A percentile compares a stretch with the other conserved stretches of the same genome.
These are phyloP conservation scores for Gila orcuttii DNA, from an alignment of 2,113 vertebrate species.

Conservation along the genomic window DNA sequence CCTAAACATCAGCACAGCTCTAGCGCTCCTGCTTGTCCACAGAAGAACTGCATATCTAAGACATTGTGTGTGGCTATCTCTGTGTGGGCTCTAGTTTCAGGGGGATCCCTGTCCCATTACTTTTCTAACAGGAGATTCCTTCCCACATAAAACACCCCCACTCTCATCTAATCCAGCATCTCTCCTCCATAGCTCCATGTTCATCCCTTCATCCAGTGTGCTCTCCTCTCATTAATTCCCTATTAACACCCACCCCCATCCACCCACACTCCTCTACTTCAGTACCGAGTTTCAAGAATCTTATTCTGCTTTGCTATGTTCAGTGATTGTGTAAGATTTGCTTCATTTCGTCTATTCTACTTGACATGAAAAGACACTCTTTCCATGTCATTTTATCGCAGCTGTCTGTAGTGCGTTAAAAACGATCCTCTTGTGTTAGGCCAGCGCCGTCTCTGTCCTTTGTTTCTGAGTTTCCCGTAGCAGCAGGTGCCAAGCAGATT, in stretches of 20 bases:
- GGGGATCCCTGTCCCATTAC: conserved; percentile 63
- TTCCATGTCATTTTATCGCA: conserved; percentile 69
- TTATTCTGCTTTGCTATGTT: conserved; percentile 59
- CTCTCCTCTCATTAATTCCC: conserved; percentile 75
- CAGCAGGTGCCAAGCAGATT: conserved; percentile 65
- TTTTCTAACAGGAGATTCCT: conserved; percentile 62
- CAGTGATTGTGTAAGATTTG: conserved; percentile 51
- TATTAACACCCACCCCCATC: conserved; percentile 72
- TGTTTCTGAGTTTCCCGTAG: conserved; percentile 54
- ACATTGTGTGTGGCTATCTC: conserved; percentile 9
- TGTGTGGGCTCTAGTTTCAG: conserved; percentile 63
- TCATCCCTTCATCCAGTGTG: conserved; percentile 50
- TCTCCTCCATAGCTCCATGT: conserved; percentile 47
- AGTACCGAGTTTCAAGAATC: conserved; percentile 69
- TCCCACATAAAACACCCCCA: conserved; percentile 55
- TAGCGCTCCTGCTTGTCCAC: conserved; percentile 7
- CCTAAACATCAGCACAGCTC: neutral
- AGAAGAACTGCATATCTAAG: conserved; percentile 18
- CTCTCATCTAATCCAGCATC: conserved; percentile 61
- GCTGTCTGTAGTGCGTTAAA: conserved; percentile 63
- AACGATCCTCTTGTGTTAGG: conserved; percentile 67
- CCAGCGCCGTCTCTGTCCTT: conserved; percentile 61
- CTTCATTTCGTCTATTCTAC: conserved; percentile 55
- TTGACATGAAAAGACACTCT: conserved; percentile 71
- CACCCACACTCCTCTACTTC: conserved; percentile 64